Base-by-base conservation (phyloP, 2,797 vertebrate species). In the Pseudochirops corinnae region DNA sequence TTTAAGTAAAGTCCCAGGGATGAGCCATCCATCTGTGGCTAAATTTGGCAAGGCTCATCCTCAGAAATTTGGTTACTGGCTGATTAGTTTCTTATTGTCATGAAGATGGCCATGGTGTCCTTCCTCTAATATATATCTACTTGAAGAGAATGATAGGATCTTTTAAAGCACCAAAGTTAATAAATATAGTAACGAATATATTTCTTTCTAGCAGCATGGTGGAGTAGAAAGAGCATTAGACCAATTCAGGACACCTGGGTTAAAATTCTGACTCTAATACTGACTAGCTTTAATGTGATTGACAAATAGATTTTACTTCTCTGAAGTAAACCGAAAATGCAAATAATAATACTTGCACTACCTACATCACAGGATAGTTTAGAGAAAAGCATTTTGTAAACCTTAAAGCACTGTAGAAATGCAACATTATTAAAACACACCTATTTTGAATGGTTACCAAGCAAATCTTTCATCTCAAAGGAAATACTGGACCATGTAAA, bases 401-500 rank as follows among this genome's bases (percentile, higher is more conserved):
- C 33, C 62, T 74, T 39, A 74, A 74, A 74, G 6, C 5, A 1
- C 62, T 39, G 2, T 39, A 39, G 6, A 74, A n/a, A 74, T 74
- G 33, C 18, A 33, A 16, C 56, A 9, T 60, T 94, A 56, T 93
- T 56, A 28, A 26, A 90, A 93, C 50, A 90, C 1, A 24, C 3
- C 18, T 90, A 33, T 62, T 62, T 62, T 62, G 60, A 62, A 39
- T 74, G 16, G 14, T 74, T 55, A 6, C 5, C 2, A 55, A 91
- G 5, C 14, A 12, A 0, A 0, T n/a, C 90, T 62, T 87, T 11
- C 0, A 2, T 13, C 90, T 90, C 92, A 11, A 46, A 56, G 92
- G 55, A 39, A 57, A 95, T 52, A 0, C 93, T 57, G 94, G 94
- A 29, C 92, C 93, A 0, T 96, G 95, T 96, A 93, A 94, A 90